Evolutionary conservation across 2,113 vertebrate genomes (phyloP), one percentile per base, ranked within the genome.

Genomic region (Pelobates fuscus): DNA sequence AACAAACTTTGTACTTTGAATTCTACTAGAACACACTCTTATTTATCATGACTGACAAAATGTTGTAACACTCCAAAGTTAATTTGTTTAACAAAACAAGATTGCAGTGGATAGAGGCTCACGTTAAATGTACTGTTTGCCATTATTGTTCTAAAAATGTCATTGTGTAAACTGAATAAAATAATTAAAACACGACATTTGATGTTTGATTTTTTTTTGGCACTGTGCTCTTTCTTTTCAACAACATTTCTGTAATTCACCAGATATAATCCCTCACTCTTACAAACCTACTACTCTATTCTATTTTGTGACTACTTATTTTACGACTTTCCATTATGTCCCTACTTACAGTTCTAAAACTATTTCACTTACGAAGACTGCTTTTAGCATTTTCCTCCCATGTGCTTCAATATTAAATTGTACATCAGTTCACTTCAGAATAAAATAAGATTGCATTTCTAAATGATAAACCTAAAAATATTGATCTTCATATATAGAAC

Each of bases 301-400:
- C 67, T 57, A n/a, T 24, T 57, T 18, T 20, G 55, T 14, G 2
- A 18, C 67, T 29, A 52, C 52, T 69, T 29, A 21, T 54, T 57
- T 57, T 69, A 69, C 57, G 52, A 15, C 29, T 69, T 58, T 58
- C 67, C 32, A 70, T 70, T 70, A 70, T 54, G 43, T 70, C 29
- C 67, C 54, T 18, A 43, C 23, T 57, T 43, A 15, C 67, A 41
- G 67, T 59, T 57, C 67, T 58, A 37, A 70, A 58, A 21, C 67
- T n/a, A 14, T 37, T 29, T 70, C 23, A 58, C 54, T 23, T 5
- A 23, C 5, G 2, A 25, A 23, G 32, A 21, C n/a, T 43, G 66
- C 49, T 55, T 68, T 57, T 37, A 68, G n/a, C 52, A n/a, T 59
- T 70, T 27, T 41, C 54, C 67, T 41, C 67, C 67, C 32, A 70